Evolutionary conservation across 2,113 vertebrate genomes (phyloP).

Genomic region (Poecilia latipinna): DNA sequence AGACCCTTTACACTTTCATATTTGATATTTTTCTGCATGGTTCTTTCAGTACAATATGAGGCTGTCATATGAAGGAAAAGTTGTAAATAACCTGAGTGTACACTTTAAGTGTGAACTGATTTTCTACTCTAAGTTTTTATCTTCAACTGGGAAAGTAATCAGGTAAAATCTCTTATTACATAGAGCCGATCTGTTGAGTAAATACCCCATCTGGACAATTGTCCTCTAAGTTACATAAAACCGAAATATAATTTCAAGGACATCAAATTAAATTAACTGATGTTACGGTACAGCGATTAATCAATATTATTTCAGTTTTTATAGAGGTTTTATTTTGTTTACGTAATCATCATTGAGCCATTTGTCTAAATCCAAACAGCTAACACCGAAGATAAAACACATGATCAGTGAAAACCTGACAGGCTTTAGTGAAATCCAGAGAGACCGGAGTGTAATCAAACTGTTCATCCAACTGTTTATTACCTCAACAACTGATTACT

Average conservation of each 20-base stretch:
- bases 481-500: constrained; percentile 38
- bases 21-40: constrained; percentile 6
- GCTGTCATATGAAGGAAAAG: background rate
- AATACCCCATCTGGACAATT: constrained; percentile 22
- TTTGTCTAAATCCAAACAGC: background rate
- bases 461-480: constrained; percentile 31
- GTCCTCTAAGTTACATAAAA: constrained; percentile 11
- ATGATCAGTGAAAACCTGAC: constrained; percentile 1
- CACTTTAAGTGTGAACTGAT: constrained; percentile 17
- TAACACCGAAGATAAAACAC: constrained; percentile 5
- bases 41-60: background rate
- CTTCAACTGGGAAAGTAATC: background rate
- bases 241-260: background rate
- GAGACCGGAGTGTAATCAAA: constrained; percentile 2
- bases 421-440: background rate
- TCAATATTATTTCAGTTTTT: background rate
- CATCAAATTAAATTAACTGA: background rate
- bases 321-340: background rate
- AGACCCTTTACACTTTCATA: background rate
- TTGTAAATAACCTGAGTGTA: constrained; percentile 3
- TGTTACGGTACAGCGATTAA: background rate
- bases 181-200: constrained; percentile 10
- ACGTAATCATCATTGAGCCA: background rate
- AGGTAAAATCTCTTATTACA: background rate
- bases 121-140: constrained; percentile 2